Percentiles rank a stretch among this genome's conserved stretches.
Conservation (phyloP, 2,113 vertebrate species). For the Sceloporus undulatus region DNA sequence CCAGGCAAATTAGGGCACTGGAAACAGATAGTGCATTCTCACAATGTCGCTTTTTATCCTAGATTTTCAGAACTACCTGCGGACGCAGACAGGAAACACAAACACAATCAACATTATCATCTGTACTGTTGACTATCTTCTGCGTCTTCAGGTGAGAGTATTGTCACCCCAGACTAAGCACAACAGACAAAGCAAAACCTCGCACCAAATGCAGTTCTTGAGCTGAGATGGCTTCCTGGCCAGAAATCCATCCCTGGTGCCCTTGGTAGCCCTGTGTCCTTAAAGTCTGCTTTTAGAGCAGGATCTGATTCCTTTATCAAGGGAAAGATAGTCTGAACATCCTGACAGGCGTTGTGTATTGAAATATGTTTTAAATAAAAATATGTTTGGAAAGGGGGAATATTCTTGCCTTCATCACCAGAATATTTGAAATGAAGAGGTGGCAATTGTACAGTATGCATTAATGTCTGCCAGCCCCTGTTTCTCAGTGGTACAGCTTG, state of each 20-base stretch:
- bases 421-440: background rate
- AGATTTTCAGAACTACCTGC: constrained; percentile 96
- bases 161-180: background rate
- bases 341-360: no score
- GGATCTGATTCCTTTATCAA: background rate
- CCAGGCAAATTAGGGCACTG: background rate
- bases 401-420: background rate
- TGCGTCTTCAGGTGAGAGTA: constrained; percentile 89
- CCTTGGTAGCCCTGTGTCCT: background rate
- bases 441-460: background rate
- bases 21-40: background rate
- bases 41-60: constrained; percentile 16
- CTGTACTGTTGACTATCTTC: constrained; percentile 95
- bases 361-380: no score
- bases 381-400: no score
- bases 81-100: constrained; percentile 95
- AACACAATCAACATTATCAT: constrained; percentile 96
- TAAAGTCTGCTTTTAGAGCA: background rate
- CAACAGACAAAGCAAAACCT: background rate
- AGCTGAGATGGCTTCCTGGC: no score
- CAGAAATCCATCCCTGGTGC: background rate
- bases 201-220: background rate
- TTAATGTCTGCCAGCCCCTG: no score
- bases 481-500: no score
- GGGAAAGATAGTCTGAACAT: background rate